Percentiles rank a stretch among this genome's conserved stretches.
Conservation (phyloP, 1,140 invertebrate species). For the Atopsyche davidsoni region DNA sequence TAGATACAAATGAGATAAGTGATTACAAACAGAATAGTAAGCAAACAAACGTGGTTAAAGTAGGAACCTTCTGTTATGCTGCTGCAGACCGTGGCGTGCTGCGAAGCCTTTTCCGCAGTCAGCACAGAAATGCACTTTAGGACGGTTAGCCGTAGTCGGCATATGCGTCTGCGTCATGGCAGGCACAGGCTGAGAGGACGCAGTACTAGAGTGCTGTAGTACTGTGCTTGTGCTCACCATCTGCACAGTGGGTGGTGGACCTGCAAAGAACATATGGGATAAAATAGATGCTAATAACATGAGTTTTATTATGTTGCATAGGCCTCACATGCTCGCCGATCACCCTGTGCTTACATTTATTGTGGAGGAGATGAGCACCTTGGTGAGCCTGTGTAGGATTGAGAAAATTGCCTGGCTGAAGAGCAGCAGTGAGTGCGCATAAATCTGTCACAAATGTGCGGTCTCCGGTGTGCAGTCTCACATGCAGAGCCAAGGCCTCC, state of each 20-base stretch:
- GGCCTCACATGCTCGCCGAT: too few relatives aligned
- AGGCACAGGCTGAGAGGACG: background rate
- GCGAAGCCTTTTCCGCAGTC: slow-evolving; percentile 81
- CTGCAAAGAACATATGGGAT: too few relatives aligned
- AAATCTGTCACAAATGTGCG: slow-evolving; percentile 78
- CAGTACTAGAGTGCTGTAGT: slow-evolving; percentile 33
- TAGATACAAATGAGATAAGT: slow-evolving; percentile 7
- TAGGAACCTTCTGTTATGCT: slow-evolving; percentile 63
- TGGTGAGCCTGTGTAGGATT: slow-evolving; percentile 49
- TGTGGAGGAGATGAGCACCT: slow-evolving; percentile 33
- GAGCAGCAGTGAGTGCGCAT: slow-evolving; percentile 70
- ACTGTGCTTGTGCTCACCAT: slow-evolving; percentile 31
- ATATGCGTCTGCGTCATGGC: background rate
- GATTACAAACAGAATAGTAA: background rate
- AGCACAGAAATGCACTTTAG: slow-evolving; percentile 74
- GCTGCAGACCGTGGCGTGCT: slow-evolving; percentile 71
- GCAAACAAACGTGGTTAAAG: too few relatives aligned
- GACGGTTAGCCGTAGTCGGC: slow-evolving; percentile 42
- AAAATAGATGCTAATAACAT: too few relatives aligned
- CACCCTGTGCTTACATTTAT: background rate
- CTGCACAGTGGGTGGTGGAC: slow-evolving; percentile 23
- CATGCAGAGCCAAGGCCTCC: slow-evolving; percentile 71
- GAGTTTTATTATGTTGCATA: too few relatives aligned
- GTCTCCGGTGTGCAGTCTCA: slow-evolving; percentile 75
- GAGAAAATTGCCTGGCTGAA: slow-evolving; percentile 61